phyloP scores from a whole-genome alignment of 53 echinoderm and acorn worm genomes.

The Holothuria scabra region DNA sequence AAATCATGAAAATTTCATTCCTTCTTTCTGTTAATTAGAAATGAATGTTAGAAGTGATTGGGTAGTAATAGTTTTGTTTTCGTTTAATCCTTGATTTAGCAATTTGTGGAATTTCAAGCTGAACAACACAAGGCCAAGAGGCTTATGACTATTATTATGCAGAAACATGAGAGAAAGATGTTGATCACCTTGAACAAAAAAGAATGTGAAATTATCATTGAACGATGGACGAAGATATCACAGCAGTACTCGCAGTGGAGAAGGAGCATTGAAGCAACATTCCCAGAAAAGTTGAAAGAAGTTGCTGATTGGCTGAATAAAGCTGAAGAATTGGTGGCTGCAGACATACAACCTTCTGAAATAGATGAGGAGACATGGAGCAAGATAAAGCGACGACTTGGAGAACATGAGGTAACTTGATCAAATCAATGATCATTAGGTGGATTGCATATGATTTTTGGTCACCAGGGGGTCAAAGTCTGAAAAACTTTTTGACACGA shows the following conservation, averaged over 20 bases:
- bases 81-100: constrained; percentile 53
- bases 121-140: constrained; percentile 68
- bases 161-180: constrained; percentile 78
- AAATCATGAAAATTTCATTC: too few relatives aligned
- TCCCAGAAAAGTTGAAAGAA: constrained; percentile 74
- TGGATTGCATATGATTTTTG: too few relatives aligned
- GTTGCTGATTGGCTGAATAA: constrained; percentile 84
- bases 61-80: background rate
- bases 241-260: constrained; percentile 82
- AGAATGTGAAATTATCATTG: constrained; percentile 72
- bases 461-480: too few relatives aligned
- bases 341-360: constrained; percentile 69
- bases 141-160: constrained; percentile 73
- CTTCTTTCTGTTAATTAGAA: too few relatives aligned
- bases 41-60: too few relatives aligned
- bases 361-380: constrained; percentile 92
- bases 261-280: constrained; percentile 68
- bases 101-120: constrained; percentile 75
- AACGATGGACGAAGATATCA: constrained; percentile 73
- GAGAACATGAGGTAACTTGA: constrained; percentile 68
- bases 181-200: constrained; percentile 77
- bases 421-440: too few relatives aligned
- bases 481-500: too few relatives aligned
- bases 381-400: constrained; percentile 78
- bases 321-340: constrained; percentile 78